phyloP scores from a whole-genome alignment of 2,797 vertebrate species.

The Oreochromis mossambicus region DNA sequence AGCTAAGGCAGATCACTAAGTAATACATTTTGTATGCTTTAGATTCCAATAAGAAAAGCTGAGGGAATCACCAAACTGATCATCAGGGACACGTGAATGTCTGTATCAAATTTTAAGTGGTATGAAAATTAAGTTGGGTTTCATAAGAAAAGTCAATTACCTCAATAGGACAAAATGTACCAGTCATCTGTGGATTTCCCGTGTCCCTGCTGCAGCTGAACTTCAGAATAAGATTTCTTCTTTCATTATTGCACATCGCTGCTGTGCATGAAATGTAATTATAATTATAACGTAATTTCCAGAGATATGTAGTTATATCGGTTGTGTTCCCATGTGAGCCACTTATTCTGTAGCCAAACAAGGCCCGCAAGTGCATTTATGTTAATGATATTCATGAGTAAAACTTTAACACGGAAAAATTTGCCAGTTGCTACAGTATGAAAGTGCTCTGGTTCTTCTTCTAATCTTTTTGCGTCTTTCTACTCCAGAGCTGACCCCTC shows the following conservation, averaged over 20 bases:
- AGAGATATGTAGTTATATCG: background rate
- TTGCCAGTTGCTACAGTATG: background rate
- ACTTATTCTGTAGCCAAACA: background rate
- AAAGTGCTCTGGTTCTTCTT: background rate
- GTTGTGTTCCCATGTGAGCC: background rate
- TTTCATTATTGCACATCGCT: background rate
- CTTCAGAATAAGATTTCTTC: background rate
- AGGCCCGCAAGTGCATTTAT: background rate
- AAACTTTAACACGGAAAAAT: background rate
- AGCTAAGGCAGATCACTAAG: background rate
- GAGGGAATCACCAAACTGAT: background rate
- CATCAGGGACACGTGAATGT: background rate
- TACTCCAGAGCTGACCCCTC: conserved; percentile 30
- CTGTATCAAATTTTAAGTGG: background rate
- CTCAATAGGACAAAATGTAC: background rate
- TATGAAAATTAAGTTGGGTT: background rate
- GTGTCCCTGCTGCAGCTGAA: background rate
- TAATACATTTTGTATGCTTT: background rate
- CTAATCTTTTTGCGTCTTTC: background rate
- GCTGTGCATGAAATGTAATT: background rate
- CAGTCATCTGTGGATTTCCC: background rate
- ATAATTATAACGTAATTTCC: background rate
- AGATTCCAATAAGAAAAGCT: background rate
- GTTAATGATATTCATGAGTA: background rate
- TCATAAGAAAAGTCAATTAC: background rate